Percentiles rank a stretch among this genome's conserved stretches.
Evolutionary conservation across 92 coral and sea anemone genomes (phyloP).

Genomic region (Parazoanthus swiftii): DNA sequence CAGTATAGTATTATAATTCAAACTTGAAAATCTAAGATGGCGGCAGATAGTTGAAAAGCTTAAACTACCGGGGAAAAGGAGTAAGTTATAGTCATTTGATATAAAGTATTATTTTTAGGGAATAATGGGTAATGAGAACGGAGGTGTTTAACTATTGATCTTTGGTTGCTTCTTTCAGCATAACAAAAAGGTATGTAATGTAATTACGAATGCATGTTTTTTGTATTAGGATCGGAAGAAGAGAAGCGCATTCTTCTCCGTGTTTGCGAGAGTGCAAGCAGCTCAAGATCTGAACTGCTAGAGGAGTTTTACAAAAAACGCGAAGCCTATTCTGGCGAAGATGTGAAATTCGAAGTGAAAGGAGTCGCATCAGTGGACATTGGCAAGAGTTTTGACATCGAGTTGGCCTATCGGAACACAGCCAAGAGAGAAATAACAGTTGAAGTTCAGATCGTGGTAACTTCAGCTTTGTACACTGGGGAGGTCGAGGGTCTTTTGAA

Average conservation of each 20-base stretch:
- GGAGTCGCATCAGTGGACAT: conserved; percentile 43
- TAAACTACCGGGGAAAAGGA: no score
- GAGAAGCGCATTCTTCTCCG: conserved; percentile 53
- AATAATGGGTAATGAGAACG: no score
- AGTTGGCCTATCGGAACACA: conserved; percentile 48
- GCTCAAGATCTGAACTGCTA: conserved; percentile 24
- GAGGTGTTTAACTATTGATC: no score
- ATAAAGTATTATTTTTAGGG: no score
- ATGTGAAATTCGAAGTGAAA: conserved; percentile 51
- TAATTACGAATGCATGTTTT: not conserved
- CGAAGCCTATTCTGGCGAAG: conserved; percentile 8
- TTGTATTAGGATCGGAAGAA: conserved; percentile 45
- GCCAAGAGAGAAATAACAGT: conserved; percentile 49
- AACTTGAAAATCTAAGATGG: no score
- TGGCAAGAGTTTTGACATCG: conserved; percentile 60
- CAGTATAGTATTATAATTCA: no score
- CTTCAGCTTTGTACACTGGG: conserved; percentile 71
- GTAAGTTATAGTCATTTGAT: no score
- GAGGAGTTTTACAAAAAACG: not conserved
- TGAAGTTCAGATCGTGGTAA: conserved; percentile 42
- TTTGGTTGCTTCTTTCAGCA: no score
- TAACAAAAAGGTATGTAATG: not conserved
- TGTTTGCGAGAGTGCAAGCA: conserved; percentile 51
- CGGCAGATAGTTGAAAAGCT: no score
- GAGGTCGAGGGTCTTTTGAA: not conserved